Base-by-base conservation (phyloP, 2,888 invertebrate species). In the Salticus scenicus region DNA sequence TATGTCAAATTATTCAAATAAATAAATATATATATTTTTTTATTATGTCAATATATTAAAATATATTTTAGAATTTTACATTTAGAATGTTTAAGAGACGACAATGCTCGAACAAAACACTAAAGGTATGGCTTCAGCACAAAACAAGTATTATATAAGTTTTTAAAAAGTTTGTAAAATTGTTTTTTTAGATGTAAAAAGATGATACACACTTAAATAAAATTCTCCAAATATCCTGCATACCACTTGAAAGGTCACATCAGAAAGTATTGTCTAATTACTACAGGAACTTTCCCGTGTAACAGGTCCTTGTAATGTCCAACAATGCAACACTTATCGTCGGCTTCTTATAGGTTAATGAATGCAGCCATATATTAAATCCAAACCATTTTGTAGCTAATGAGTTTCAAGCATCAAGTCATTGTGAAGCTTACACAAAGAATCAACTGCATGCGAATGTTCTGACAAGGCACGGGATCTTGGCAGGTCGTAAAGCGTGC, bases 401-500 rank as follows among this genome's bases (percentile, higher is more conserved):
- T 79, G 47, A 30, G 28, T 37, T 70, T 17, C 41, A 64, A 71
- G 71, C 70, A 77, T 70, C 37, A 42, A 79, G 64, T 31, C 64
- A 63, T 79, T 79, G 63, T 64, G 71, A 28, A 51, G 37, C 51
- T 42, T 63, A 72, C 33, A 71, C 42, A 42, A 70, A 70, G 70
- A 69, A n/a, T 42, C 42, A 64, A n/a, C n/a, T 33, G 33, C 20
- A 17, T 20, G 67, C 24, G 14, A 33, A 67, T 20, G 10, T 28
- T 42, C 20, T 14, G 47, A 70, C 17, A 41, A 28, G 41, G 63
- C 37, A 78, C 42, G 63, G 63, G 51, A 72, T 57, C 41, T 30
- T 47, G 33, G 17, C 30, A 71, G 78, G 64, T 70, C 78, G 64
- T 79, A 79, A 72, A 79, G 78, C 63, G 71, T n/a, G 47, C 78